phyloP scores from a whole-genome alignment of 2,113 vertebrate genomes.

The Neolamprologus longior region DNA sequence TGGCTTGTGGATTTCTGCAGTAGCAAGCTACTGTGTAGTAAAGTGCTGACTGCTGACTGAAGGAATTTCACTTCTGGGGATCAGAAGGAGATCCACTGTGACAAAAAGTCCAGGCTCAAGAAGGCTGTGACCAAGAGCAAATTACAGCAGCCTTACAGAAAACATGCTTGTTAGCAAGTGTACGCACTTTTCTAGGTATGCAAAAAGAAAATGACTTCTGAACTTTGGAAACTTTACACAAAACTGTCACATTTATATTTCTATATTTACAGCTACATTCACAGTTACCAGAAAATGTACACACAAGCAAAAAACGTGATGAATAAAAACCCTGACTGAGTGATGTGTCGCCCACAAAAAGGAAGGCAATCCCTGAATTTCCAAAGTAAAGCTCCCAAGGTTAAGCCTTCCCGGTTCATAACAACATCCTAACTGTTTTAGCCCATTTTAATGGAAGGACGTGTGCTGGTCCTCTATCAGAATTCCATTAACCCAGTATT shows the following conservation, averaged over 20 bases:
- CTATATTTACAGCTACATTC: background rate
- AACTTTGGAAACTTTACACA: slow-evolving; percentile 1
- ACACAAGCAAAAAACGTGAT: background rate
- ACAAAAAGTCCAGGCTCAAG: slow-evolving; percentile 53
- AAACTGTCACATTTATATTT: background rate
- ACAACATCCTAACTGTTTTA: slow-evolving; percentile 50
- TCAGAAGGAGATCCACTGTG: slow-evolving; percentile 47
- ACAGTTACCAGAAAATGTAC: background rate
- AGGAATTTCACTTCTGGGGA: slow-evolving; percentile 51
- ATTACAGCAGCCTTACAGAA: slow-evolving; percentile 11
- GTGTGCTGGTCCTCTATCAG: slow-evolving; percentile 48
- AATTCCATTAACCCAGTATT: slow-evolving; percentile 62
- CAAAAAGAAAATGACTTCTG: background rate
- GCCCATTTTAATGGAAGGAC: slow-evolving; percentile 41
- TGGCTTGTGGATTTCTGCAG: slow-evolving; percentile 53
- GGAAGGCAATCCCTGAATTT: slow-evolving; percentile 46
- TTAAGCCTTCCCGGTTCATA: slow-evolving; percentile 47
- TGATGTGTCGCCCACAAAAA: background rate
- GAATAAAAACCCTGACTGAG: background rate
- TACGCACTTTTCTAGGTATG: background rate
- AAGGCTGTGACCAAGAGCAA: slow-evolving; percentile 38
- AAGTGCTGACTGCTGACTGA: slow-evolving; percentile 64
- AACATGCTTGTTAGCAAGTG: slow-evolving; percentile 43
- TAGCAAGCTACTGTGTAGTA: slow-evolving; percentile 50
- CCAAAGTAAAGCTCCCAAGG: slow-evolving; percentile 21